Conservation (phyloP, 2,888 invertebrate genomes). For the Pristionchus japonicus region DNA sequence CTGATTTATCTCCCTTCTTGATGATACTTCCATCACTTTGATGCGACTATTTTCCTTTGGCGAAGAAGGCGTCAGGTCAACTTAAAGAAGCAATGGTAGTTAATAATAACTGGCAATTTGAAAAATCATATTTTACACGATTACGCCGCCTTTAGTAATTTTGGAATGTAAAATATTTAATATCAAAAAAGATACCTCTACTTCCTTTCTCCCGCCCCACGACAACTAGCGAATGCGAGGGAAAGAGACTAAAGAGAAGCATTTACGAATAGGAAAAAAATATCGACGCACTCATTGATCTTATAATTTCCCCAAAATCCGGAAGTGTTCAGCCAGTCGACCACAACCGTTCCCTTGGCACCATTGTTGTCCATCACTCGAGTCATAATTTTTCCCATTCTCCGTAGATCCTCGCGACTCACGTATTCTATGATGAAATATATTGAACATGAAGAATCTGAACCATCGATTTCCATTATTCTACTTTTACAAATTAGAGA, state of each 20-base stretch:
- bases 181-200: too few relatives aligned
- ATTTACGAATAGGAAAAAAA: too few relatives aligned
- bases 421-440: too few relatives aligned
- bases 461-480: too few relatives aligned
- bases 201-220: conserved; percentile 2
- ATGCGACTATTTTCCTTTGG: neutral
- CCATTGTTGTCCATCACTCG: neutral
- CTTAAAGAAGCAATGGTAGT: too few relatives aligned
- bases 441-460: too few relatives aligned
- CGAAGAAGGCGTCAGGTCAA: neutral
- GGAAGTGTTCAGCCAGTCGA: conserved; percentile 24
- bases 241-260: neutral
- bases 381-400: neutral
- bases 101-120: too few relatives aligned
- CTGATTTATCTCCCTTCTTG: neutral
- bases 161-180: too few relatives aligned
- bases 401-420: neutral
- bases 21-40: neutral
- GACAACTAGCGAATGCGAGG: neutral
- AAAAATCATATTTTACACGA: too few relatives aligned
- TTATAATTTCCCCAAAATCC: too few relatives aligned
- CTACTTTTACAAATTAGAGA: too few relatives aligned
- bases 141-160: too few relatives aligned
- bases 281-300: neutral
- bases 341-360: neutral